Base-by-base conservation (phyloP, 2,888 invertebrate species). In the Tinea semifulvella region DNA sequence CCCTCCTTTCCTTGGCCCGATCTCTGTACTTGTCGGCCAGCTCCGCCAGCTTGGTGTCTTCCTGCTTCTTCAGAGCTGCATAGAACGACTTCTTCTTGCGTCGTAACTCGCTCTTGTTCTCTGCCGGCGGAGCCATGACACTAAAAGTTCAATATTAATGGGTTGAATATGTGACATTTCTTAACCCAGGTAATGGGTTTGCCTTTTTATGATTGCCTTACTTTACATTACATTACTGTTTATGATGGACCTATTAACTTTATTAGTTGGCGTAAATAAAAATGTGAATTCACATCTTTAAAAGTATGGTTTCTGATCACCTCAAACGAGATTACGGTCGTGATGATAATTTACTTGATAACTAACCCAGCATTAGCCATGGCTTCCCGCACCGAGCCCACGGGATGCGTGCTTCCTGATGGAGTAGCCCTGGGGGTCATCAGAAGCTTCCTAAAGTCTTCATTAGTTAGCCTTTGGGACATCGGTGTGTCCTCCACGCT, bases 71-170 rank as follows among this genome's bases (percentile, higher is more conserved):
- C 5, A 98, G 71, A 83, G 86, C 96, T 0, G 97, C 96, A 79
- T 97, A 98, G 60, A 91, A 95, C 47, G 93, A 95, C 61, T 97
- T 98, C 70, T 96, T 96, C 64, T 96, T 96, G 46, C 93, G 87
- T 40, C 96, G 85, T 14, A 93, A 83, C 61, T 95, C 94, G 50
- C 91, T 90, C 55, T 92, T 88, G 56, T 90, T 91, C 58, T 89
- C 89, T 43, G 84, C 68, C 13, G 83, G 82, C 7, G 83, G 76
- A 17, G 75, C 74, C 75, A 82, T 82, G 14, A 73, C 62, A 17
- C 80, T 81, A 47, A 6, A 63, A n/a, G n/a, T n/a, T n/a, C n/a
- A n/a, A n/a, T n/a, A n/a, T n/a, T n/a, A n/a, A n/a, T n/a, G n/a
- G n/a, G n/a, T n/a, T n/a, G n/a, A n/a, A n/a, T n/a, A n/a, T n/a